A percentile compares a stretch with the other conserved stretches of the same genome.
Evolutionary conservation across 2,113 vertebrate genomes (phyloP).

Genomic region (Ptyas mucosa): DNA sequence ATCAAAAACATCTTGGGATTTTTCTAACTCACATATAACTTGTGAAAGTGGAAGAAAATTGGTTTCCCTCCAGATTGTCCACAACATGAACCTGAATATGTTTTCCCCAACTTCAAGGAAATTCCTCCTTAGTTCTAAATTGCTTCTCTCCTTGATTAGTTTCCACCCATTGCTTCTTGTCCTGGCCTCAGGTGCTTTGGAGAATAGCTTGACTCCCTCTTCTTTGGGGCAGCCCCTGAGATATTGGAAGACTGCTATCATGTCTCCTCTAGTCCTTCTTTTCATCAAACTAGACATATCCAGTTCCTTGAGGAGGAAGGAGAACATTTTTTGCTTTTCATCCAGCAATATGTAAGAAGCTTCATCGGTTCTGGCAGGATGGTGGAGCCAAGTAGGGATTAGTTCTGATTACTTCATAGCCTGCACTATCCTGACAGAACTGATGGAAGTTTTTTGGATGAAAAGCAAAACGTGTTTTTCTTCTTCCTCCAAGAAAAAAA

Average conservation of each 20-base stretch:
- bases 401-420: neutral
- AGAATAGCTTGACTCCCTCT: no score
- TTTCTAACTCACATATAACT: neutral
- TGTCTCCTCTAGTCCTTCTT: no score
- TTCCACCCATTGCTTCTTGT: no score
- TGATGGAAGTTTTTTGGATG: neutral
- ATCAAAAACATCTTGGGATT: neutral
- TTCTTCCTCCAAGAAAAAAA: neutral
- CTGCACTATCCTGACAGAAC: neutral
- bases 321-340: neutral
- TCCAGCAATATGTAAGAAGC: neutral
- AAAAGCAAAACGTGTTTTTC: neutral
- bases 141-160: no score
- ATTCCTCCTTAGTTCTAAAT: no score
- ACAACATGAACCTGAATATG: neutral
- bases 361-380: neutral
- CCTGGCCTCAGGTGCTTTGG: no score
- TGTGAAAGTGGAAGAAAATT: neutral
- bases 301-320: neutral
- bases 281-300: no score
- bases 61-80: neutral
- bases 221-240: no score
- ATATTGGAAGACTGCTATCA: no score
- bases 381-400: neutral
- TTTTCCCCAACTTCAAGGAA: neutral